These are phyloP conservation scores for Muntiacus muntjak DNA, from an alignment of 2,113 vertebrate genomes.

Conservation along the genomic window DNA sequence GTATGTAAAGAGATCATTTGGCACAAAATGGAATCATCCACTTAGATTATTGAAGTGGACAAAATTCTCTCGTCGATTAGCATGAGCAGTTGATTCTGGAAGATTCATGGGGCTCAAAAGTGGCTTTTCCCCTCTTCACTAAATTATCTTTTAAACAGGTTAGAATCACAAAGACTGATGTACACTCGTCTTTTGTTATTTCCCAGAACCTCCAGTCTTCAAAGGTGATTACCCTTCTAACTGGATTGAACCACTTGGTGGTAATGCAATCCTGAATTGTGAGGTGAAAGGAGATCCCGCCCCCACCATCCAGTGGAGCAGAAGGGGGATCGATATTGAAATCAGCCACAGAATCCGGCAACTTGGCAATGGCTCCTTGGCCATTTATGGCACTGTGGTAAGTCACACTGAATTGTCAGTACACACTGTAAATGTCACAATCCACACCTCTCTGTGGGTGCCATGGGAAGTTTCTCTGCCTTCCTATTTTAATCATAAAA, in stretches of 20 bases:
- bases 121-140: not conserved
- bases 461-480: not conserved
- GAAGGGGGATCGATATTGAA: conserved; percentile 86
- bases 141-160: not conserved
- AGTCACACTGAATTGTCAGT: conserved; percentile 25
- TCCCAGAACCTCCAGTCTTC: conserved; percentile 94
- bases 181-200: not conserved
- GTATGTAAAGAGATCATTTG: not conserved
- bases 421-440: not conserved
- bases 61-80: not conserved
- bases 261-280: conserved; percentile 92
- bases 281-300: conserved; percentile 94
- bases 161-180: not conserved
- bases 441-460: not conserved
- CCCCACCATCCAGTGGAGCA: conserved; percentile 95
- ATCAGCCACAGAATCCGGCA: conserved; percentile 89
- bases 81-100: not conserved
- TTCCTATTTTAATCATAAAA: not conserved
- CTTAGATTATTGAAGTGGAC: not conserved
- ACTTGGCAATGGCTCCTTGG: conserved; percentile 93
- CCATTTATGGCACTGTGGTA: conserved; percentile 95
- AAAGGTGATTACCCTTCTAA: conserved; percentile 90
- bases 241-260: conserved; percentile 91
- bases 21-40: not conserved
- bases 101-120: not conserved